Percentiles rank a stretch among this genome's conserved stretches.
These are phyloP conservation scores for Hippolais icterina DNA, from an alignment of 2,113 vertebrate species.

Conservation along the genomic window DNA sequence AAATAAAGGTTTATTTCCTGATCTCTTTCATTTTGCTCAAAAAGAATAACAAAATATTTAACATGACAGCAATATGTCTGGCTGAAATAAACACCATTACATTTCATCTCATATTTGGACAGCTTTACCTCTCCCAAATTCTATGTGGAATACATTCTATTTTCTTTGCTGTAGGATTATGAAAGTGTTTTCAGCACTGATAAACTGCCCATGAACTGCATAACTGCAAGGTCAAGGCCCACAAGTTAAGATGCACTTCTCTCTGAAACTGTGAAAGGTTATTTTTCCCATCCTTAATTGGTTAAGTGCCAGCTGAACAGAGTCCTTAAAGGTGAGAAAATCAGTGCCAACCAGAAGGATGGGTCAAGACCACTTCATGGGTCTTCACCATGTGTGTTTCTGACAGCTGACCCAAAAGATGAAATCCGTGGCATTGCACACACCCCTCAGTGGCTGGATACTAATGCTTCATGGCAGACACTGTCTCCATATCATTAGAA, in stretches of 20 bases:
- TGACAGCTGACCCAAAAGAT: background rate
- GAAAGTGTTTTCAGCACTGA: background rate
- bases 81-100: background rate
- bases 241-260: background rate
- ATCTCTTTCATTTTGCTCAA: background rate
- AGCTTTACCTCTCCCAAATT: background rate
- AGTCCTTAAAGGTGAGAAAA: background rate
- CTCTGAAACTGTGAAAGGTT: background rate
- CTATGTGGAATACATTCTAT: background rate
- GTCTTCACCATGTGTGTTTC: background rate
- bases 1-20: background rate
- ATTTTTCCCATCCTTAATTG: background rate
- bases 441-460: background rate
- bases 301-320: background rate
- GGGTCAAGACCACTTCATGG: background rate
- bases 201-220: background rate
- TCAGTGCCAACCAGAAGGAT: background rate
- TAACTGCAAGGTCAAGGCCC: background rate
- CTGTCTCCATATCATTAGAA: constrained; percentile 20
- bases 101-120: background rate
- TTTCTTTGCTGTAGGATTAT: background rate
- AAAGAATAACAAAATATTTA: background rate
- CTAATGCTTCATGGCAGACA: constrained; percentile 37
- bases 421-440: background rate
- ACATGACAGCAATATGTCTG: background rate